Conservation (phyloP, 2,888 invertebrate species). For the Lumbricus terrestris region DNA sequence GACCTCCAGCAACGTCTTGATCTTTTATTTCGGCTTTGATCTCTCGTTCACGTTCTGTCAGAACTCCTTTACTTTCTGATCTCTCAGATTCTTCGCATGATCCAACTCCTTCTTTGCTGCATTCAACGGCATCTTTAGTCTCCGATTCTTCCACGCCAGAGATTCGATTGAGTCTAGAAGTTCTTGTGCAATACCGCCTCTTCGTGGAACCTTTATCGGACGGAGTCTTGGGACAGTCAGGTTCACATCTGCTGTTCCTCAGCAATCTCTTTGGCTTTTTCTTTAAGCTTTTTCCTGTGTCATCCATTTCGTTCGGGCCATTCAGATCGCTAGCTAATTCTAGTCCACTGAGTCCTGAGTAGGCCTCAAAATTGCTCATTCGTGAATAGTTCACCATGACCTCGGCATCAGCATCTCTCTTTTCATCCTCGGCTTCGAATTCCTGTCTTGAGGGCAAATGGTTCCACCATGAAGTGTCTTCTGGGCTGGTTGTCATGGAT, state of each 20-base stretch:
- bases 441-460: not conserved
- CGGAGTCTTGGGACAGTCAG: not conserved
- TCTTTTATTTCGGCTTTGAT: not conserved
- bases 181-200: not conserved
- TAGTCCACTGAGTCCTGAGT: not conserved
- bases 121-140: not conserved
- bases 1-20: not conserved
- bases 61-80: too few relatives aligned
- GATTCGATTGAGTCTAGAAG: not conserved
- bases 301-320: not conserved
- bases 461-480: not conserved
- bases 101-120: not conserved
- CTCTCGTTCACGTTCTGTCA: too few relatives aligned
- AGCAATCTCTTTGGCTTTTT: not conserved
- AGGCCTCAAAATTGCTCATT: not conserved
- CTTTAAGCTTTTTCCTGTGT: not conserved
- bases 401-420: not conserved
- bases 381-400: not conserved
- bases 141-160: not conserved
- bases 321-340: not conserved
- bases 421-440: not conserved
- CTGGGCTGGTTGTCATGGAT: not conserved
- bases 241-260: not conserved
- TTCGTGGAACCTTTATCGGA: not conserved
- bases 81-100: not conserved